Evolutionary conservation across 2,113 vertebrate genomes (phyloP), one percentile per base, ranked within the genome.

Genomic region (Ophthalmotilapia sp.): DNA sequence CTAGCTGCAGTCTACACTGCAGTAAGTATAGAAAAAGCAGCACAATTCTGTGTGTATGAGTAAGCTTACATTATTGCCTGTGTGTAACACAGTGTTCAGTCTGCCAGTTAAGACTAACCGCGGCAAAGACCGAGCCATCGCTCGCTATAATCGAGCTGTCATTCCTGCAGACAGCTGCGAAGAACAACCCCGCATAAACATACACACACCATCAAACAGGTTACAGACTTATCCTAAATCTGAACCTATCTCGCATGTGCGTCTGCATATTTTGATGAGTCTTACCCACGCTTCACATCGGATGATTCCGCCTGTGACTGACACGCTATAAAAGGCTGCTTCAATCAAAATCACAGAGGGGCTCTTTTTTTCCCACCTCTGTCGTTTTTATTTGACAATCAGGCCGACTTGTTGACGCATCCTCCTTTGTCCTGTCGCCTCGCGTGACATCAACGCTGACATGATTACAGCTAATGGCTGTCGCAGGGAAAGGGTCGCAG

Each of bases 401-500:
- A 80, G 86, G 80, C 83, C 90, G 91, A 94, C 93, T 91, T 93
- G 91, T 94, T 92, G 93, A 94, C 85, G 81, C 79, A 62, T 88
- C 93, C 90, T 92, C 92, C 92, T 94, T 95, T 94, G 94, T 93
- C 92, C 93, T 89, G 91, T 93, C 93, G 38, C 90, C 91, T 88
- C 23, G 60, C 11, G 79, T 94, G 93, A 93, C 92, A 92, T 93
- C 93, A 87, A 55, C 82, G 12, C 80, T 94, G 93, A 94, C 93
- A 90, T 95, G 93, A 95, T 96, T 94, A 89, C 90, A 87, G 92
- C 91, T 96, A 95, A 95, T 96, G 93, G 94, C 91, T 93, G 94
- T 93, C 85, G 79, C 82, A 15, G 82, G 40, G 68, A 86, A 81
- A 19, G 84, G 88, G 84, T 91, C 80, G 51, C 89, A 45, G 77